Conservation (phyloP, 2,888 invertebrate genomes). For the Dastarcus helophoroides region DNA sequence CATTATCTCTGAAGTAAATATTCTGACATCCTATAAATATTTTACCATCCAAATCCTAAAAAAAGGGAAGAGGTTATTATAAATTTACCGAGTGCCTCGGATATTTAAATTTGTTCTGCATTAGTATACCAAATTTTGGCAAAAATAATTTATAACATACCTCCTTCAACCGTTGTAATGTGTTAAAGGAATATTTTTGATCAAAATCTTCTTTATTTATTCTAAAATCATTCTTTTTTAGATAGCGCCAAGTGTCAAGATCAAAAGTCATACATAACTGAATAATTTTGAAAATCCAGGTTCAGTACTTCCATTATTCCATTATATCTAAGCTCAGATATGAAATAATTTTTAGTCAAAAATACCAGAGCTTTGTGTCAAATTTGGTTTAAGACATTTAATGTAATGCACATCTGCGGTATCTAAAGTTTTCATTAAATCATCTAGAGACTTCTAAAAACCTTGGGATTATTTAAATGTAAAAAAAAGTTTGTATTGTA, state of each 20-base stretch:
- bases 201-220: not conserved
- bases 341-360: constrained; percentile 19
- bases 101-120: no score
- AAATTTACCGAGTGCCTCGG: not conserved
- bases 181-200: not conserved
- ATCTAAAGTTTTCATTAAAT: constrained; percentile 29
- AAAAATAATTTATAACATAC: not conserved
- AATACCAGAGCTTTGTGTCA: constrained; percentile 14
- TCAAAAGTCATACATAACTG: constrained; percentile 14
- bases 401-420: constrained; percentile 34
- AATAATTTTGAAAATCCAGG: constrained; percentile 18
- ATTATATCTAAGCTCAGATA: constrained; percentile 17
- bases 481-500: constrained; percentile 7
- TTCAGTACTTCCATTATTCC: constrained; percentile 22
- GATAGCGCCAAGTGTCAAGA: no score
- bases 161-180: not conserved
- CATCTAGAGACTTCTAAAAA: constrained; percentile 28
- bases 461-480: not conserved
- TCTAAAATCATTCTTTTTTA: not conserved
- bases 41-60: constrained; percentile 6
- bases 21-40: constrained; percentile 9
- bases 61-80: not conserved
- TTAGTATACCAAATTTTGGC: not conserved
- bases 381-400: constrained; percentile 33
- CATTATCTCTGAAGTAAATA: constrained; percentile 9